Evolutionary conservation across 2,797 vertebrate species (phyloP).

Genomic region (Eremophila alpestris): DNA sequence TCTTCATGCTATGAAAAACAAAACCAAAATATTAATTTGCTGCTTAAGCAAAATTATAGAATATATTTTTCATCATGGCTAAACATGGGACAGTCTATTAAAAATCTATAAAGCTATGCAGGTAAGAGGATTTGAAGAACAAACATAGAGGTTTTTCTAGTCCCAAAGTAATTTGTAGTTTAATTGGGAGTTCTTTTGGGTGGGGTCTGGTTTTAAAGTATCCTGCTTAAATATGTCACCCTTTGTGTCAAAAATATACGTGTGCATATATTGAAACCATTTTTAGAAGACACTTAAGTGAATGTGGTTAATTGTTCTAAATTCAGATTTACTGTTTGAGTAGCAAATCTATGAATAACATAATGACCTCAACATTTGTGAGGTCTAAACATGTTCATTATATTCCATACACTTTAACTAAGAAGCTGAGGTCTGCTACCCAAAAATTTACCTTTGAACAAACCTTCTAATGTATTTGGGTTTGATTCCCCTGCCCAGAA

Average conservation of each 20-base stretch:
- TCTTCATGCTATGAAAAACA: background rate
- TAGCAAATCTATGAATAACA: background rate
- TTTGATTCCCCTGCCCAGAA: background rate
- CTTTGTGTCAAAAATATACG: background rate
- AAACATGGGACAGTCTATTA: background rate
- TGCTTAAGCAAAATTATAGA: background rate
- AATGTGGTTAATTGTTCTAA: background rate
- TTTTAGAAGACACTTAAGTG: background rate
- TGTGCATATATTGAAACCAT: background rate
- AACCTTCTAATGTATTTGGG: background rate
- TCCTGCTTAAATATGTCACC: background rate
- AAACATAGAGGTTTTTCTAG: background rate
- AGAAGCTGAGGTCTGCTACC: background rate
- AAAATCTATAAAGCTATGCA: background rate
- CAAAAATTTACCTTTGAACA: background rate
- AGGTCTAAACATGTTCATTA: background rate
- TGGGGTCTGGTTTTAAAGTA: background rate
- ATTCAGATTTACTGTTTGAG: background rate
- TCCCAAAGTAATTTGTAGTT: background rate
- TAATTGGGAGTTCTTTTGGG: background rate
- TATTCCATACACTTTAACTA: background rate
- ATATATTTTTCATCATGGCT: background rate
- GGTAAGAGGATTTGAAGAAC: background rate
- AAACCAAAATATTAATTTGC: background rate
- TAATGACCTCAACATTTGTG: background rate